Evolutionary conservation across 2,888 invertebrate genomes (phyloP).

Genomic region (Parnassius mnemosyne): DNA sequence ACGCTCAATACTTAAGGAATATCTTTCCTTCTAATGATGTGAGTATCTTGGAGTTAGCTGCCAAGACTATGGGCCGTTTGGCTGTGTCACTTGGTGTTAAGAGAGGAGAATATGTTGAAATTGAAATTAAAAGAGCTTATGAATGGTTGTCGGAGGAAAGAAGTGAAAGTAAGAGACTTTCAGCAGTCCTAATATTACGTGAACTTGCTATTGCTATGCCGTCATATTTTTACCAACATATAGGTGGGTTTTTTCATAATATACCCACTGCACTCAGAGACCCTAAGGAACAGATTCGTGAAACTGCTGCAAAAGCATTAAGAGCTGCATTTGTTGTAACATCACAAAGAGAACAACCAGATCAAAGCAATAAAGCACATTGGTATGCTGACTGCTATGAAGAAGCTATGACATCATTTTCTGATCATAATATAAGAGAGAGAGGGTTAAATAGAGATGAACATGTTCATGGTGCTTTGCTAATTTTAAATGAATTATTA

Average conservation of each 20-base stretch:
- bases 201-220: conserved; percentile 98
- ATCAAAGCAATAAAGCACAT: conserved; percentile 91
- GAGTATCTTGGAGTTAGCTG: conserved; percentile 95
- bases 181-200: conserved; percentile 93
- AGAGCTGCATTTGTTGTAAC: conserved; percentile 96
- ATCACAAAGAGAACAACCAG: conserved; percentile 95
- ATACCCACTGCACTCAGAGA: conserved; percentile 95
- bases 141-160: conserved; percentile 96
- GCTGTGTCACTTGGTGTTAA: conserved; percentile 94
- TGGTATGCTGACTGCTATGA: conserved; percentile 97
- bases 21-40: conserved; percentile 93
- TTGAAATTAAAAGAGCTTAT: conserved; percentile 95
- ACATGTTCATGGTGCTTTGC: conserved; percentile 93
- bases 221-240: conserved; percentile 97
- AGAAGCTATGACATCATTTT: conserved; percentile 90
- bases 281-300: conserved; percentile 93
- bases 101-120: conserved; percentile 96
- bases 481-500: conserved; percentile 96
- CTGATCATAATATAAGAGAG: conserved; percentile 74
- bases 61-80: conserved; percentile 95
- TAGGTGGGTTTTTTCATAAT: conserved; percentile 93
- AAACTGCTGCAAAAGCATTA: conserved; percentile 95
- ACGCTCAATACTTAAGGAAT: conserved; percentile 94
- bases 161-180: conserved; percentile 94
- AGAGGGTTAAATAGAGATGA: conserved; percentile 92